Base-by-base conservation (phyloP, 2,113 vertebrate species). In the Trogon surrucura region DNA sequence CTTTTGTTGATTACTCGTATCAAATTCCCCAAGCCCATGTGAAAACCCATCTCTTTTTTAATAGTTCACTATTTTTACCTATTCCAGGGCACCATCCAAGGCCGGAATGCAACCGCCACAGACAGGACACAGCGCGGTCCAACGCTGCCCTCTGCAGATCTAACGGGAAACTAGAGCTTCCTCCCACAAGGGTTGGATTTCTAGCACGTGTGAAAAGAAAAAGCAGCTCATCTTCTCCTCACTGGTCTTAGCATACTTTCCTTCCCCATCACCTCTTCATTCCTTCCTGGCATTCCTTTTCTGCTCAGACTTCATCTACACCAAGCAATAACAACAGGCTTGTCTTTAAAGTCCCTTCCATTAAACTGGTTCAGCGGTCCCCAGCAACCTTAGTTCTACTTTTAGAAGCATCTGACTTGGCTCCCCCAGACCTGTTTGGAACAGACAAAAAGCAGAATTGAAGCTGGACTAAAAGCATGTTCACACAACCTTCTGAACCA, bases 81-180 rank as follows among this genome's bases (percentile, higher is more conserved):
- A 9, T 17, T 13, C 66, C 34, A 58, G 67, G 48, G 53, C 70
- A 73, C 15, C 61, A n/a, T 5, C 34, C 77, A 56, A 62, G 34
- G 56, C 36, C 69, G 56, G 73, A 64, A 26, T 2, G 3, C 38
- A 47, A 51, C 4, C 16, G 1, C 26, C 6, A 13, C 38, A 44
- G 22, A 34, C 0, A 4, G 34, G 71, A 18, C 20, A 26, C 45
- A 72, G 38, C 6, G 0, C 15, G 13, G 80, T 85, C 67, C 85
- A 96, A 96, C 34, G 88, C 81, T 96, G 95, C 96, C 93, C 96
- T 91, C 97, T 94, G 41, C 64, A 94, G 97, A 50, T 23, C 30
- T 51, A 27, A 22, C 5, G 3, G 45, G 11, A 82, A 95, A 58
- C 36, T 44, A 45, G 2, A 30, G 21, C 2, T 11, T 15, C 22